phyloP scores from a whole-genome alignment of 2,113 vertebrate genomes.

The Pica pica region DNA sequence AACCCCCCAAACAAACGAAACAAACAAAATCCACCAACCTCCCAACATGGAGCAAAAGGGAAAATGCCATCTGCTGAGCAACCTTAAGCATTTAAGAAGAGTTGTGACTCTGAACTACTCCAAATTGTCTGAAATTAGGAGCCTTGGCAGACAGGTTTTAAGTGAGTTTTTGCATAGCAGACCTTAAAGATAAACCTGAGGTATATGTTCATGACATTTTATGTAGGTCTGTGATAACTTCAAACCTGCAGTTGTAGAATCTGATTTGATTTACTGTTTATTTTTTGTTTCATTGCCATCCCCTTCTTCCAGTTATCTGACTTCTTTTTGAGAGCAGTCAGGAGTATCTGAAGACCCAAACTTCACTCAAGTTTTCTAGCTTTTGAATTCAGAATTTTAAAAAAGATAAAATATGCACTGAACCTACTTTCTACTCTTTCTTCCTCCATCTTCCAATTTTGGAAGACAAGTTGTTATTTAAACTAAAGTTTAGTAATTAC shows the following conservation, averaged over 20 bases:
- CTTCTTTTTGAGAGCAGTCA: background rate
- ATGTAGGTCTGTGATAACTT: background rate
- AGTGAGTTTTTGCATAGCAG: background rate
- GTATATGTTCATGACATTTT: background rate
- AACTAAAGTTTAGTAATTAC: background rate
- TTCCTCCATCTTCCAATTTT: background rate
- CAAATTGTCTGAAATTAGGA: background rate
- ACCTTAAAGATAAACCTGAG: background rate
- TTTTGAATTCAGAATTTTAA: background rate
- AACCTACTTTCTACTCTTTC: background rate
- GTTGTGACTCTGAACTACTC: background rate
- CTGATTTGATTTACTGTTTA: background rate
- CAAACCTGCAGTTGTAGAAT: background rate
- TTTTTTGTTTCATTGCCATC: background rate
- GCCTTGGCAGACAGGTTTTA: background rate
- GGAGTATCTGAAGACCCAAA: background rate
- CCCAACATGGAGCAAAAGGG: background rate
- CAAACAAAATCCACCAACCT: rapidly evolving
- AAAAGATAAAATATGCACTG: background rate
- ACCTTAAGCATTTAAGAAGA: background rate
- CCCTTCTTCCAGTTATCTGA: background rate
- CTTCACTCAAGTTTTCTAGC: background rate
- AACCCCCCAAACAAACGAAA: background rate
- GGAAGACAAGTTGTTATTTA: background rate
- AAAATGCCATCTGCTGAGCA: background rate